Evolutionary conservation across 2,113 vertebrate species (phyloP).

Genomic region (Nyctereutes procyonoides): DNA sequence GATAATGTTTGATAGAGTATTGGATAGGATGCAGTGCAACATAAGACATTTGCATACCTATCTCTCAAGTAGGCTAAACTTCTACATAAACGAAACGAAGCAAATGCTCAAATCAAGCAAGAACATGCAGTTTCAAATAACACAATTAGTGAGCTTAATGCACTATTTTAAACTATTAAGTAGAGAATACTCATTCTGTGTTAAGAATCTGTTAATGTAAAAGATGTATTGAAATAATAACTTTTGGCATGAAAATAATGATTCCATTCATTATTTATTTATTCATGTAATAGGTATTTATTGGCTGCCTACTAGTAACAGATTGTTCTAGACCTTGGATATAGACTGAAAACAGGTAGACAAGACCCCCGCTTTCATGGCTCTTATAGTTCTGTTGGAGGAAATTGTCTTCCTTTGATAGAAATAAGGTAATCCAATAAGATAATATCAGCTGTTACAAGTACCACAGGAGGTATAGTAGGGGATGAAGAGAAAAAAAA

Average conservation of each 20-base stretch:
- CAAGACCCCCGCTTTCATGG: background rate
- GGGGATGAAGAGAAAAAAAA: background rate
- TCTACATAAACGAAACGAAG: background rate
- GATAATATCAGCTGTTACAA: background rate
- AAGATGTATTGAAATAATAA: background rate
- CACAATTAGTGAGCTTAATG: background rate
- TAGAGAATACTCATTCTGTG: background rate
- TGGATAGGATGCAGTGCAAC: background rate
- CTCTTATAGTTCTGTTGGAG: background rate
- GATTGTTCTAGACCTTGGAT: background rate
- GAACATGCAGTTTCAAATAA: background rate
- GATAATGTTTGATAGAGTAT: background rate
- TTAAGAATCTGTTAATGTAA: background rate
- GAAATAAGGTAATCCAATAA: conserved; percentile 13
- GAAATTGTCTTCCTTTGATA: background rate
- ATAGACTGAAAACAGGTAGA: background rate
- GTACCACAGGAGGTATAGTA: background rate
- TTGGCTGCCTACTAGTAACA: background rate
- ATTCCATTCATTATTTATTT: background rate
- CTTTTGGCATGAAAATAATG: background rate
- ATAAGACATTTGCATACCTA: background rate
- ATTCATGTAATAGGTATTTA: background rate
- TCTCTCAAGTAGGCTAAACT: background rate
- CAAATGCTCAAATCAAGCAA: background rate
- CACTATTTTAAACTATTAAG: background rate